phyloP scores from a whole-genome alignment of 2,113 vertebrate genomes.

The Pungitius pungitius region DNA sequence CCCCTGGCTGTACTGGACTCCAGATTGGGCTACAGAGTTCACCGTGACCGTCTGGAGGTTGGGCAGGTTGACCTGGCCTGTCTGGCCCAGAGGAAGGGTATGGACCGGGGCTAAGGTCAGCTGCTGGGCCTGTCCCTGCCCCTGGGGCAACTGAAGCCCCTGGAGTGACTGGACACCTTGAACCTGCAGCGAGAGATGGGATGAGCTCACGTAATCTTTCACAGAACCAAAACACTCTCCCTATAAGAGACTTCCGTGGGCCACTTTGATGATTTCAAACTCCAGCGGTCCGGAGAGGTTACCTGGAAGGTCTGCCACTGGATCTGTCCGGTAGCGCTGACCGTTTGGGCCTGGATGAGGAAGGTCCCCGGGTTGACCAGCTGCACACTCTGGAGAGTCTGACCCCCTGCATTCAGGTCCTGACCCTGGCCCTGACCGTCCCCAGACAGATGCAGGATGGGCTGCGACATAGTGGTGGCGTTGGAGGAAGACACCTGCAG shows the following conservation, averaged over 20 bases:
- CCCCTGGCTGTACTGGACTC: slow-evolving; percentile 85
- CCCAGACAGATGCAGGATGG: slow-evolving; percentile 92
- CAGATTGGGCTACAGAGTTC: slow-evolving; percentile 91
- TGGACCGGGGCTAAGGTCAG: slow-evolving; percentile 97
- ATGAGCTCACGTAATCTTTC: neutral
- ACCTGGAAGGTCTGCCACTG: slow-evolving; percentile 99
- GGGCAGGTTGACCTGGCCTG: slow-evolving; percentile 90
- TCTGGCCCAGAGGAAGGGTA: slow-evolving; percentile 93
- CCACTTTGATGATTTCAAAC: no score
- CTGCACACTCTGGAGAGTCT: slow-evolving; percentile 95
- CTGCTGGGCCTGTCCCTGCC: slow-evolving; percentile 87
- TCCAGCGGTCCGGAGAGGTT: neutral
- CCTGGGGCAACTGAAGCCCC: slow-evolving; percentile 92
- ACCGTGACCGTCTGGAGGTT: slow-evolving; percentile 99
- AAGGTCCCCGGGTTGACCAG: slow-evolving; percentile 97
- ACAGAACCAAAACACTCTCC: neutral
- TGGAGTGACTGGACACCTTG: slow-evolving; percentile 99
- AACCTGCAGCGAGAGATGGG: slow-evolving; percentile 70
- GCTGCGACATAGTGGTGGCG: slow-evolving; percentile 80
- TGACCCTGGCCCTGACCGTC: slow-evolving; percentile 91
- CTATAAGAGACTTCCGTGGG: neutral
- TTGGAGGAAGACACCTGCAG: slow-evolving; percentile 87
- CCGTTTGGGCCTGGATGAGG: slow-evolving; percentile 98
- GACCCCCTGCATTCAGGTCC: slow-evolving; percentile 86
- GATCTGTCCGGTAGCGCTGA: slow-evolving; percentile 97